Conservation (phyloP, 2,797 vertebrate genomes). For the Corythornis leucogaster region DNA sequence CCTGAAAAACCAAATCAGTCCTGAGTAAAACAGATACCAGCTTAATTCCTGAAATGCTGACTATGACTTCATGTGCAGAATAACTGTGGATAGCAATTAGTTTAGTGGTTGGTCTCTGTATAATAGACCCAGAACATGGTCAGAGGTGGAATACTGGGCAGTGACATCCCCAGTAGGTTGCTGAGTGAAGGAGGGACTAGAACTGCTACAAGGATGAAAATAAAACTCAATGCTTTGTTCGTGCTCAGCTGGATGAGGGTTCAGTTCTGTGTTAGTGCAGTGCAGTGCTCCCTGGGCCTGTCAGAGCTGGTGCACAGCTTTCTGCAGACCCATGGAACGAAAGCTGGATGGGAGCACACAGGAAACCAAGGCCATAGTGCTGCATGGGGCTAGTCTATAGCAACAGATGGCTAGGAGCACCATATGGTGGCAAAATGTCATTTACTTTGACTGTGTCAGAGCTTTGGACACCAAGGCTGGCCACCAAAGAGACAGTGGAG, state of each 20-base stretch:
- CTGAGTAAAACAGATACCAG: background rate
- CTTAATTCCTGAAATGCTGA: background rate
- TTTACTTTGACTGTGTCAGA: background rate
- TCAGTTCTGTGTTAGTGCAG: background rate
- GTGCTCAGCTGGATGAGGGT: background rate
- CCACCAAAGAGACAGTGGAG: background rate
- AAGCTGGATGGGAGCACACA: background rate
- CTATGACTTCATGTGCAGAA: background rate
- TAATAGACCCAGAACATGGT: background rate
- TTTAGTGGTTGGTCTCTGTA: background rate
- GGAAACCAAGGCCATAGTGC: background rate
- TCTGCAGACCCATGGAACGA: background rate
- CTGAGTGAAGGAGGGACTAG: background rate
- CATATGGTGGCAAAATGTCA: background rate
- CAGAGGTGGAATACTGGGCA: background rate
- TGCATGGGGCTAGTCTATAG: background rate
- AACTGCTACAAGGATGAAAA: background rate
- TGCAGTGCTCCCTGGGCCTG: background rate
- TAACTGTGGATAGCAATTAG: background rate
- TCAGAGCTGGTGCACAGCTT: background rate
- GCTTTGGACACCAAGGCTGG: background rate
- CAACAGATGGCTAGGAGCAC: background rate
- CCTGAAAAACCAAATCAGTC: background rate
- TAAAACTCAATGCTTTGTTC: background rate
- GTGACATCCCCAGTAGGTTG: background rate